Percentiles rank a stretch among this genome's conserved stretches.
Evolutionary conservation across 2,113 vertebrate genomes (phyloP).

Genomic region (Hydropotes inermis): DNA sequence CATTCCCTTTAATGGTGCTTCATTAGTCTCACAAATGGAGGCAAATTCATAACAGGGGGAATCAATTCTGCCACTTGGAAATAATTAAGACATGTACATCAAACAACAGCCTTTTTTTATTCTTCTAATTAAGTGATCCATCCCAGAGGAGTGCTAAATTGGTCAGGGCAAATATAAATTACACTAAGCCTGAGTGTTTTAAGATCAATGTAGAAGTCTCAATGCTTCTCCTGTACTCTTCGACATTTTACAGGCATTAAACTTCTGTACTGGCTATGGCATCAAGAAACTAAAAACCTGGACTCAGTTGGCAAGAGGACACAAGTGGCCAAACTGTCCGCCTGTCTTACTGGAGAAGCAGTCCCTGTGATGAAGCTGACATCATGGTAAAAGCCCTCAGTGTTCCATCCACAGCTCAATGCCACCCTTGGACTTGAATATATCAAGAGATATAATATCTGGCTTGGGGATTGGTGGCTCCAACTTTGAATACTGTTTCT

Average conservation of each 20-base stretch:
- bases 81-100: slow-evolving; percentile 81
- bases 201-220: slow-evolving; percentile 57
- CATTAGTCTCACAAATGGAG: slow-evolving; percentile 68
- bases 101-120: slow-evolving; percentile 78
- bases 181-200: slow-evolving; percentile 56
- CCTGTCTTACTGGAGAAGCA: background rate
- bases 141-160: slow-evolving; percentile 55
- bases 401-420: background rate
- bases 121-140: slow-evolving; percentile 80
- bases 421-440: background rate
- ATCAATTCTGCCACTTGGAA: slow-evolving; percentile 74
- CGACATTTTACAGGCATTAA: slow-evolving; percentile 2
- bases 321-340: background rate
- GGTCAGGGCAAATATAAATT: slow-evolving; percentile 56
- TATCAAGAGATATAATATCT: background rate
- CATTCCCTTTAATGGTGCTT: slow-evolving; percentile 59
- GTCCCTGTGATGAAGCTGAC: background rate
- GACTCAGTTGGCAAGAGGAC: background rate
- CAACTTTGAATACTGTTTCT: background rate
- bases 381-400: background rate
- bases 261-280: background rate
- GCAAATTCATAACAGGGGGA: slow-evolving; percentile 67
- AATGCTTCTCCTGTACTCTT: background rate
- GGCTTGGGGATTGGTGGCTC: background rate
- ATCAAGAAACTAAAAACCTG: background rate